Base-by-base conservation (phyloP, 2,797 vertebrate genomes). In the Enteromius afrohamiltoni region DNA sequence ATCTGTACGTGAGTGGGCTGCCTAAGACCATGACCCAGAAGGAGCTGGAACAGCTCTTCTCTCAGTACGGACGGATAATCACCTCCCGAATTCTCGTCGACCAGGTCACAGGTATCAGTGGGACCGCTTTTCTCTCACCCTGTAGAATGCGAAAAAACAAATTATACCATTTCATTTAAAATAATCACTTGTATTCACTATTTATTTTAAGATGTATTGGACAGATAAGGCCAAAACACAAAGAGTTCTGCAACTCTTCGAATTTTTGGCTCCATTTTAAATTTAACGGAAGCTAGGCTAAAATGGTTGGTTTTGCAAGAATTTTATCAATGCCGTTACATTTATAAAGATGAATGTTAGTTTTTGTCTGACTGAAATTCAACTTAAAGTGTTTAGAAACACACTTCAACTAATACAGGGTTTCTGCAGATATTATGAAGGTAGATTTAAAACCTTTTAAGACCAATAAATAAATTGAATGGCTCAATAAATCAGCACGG, bases 21-120 rank as follows among this genome's bases (percentile, higher is more conserved):
- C 98, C 98, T 83, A 99, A 99, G 95, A 98, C 97, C 75, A 99
- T 99, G 98, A 98, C 97, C 92, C 98, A 99, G 95, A 99, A 99
- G 92, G 98, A 99, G 88, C 94, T 99, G 92, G 98, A 99, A 92
- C 98, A 99, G 93, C 96, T 99, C 89, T 99, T 99, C 93, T 99
- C 98, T 84, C 98, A 99, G 94, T 99, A 99, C 7, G 98, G 98
- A 89, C 98, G 98, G 90, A 99, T 99, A 95, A 99, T 99, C 95
- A 99, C 98, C 93, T 99, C 98, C 89, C 96, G 98, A 90, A 99
- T 99, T 96, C 97, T 99, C 89, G 97, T 99, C 90, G 98, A 99
- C 96, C 98, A 99, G 97, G 98, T 99, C 95, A 99, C 98, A 98
- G 98, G 97, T 99, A 95, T 95, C 92, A 91, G 92, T 93, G 92